phyloP scores from a whole-genome alignment of 2,888 invertebrate genomes.

The Carterocephalus palaemon region DNA sequence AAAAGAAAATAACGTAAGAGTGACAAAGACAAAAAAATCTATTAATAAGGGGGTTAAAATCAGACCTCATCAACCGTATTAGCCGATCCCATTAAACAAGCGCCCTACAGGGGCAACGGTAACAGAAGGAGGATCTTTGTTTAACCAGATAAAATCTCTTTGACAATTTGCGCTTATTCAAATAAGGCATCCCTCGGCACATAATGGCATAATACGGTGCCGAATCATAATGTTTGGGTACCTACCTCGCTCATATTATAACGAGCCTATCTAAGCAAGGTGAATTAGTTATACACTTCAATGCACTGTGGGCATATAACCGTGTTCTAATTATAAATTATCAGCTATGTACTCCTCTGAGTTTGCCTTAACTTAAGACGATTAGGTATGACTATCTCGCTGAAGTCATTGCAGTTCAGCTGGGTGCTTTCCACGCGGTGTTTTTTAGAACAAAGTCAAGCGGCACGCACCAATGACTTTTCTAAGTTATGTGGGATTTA shows the following conservation, averaged over 20 bases:
- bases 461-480: too few relatives aligned
- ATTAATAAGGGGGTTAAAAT: conserved; percentile 69
- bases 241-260: conserved; percentile 18
- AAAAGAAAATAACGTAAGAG: conserved; percentile 26
- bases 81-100: conserved; percentile 72
- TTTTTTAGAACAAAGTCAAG: too few relatives aligned
- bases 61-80: conserved; percentile 73
- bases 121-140: conserved; percentile 74
- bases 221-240: conserved; percentile 44
- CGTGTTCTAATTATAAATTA: too few relatives aligned
- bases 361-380: too few relatives aligned
- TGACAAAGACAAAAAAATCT: conserved; percentile 51
- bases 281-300: conserved; percentile 34
- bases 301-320: conserved; percentile 24
- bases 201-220: conserved; percentile 66
- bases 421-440: too few relatives aligned
- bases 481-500: too few relatives aligned
- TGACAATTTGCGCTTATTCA: conserved; percentile 79
- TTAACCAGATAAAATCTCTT: conserved; percentile 78
- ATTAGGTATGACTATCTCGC: too few relatives aligned
- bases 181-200: conserved; percentile 69
- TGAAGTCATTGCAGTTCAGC: too few relatives aligned
- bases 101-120: conserved; percentile 67
- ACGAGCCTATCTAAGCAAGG: conserved; percentile 23
- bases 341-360: too few relatives aligned